phyloP scores from a whole-genome alignment of 2,113 vertebrate genomes.

The Garra rufa region DNA sequence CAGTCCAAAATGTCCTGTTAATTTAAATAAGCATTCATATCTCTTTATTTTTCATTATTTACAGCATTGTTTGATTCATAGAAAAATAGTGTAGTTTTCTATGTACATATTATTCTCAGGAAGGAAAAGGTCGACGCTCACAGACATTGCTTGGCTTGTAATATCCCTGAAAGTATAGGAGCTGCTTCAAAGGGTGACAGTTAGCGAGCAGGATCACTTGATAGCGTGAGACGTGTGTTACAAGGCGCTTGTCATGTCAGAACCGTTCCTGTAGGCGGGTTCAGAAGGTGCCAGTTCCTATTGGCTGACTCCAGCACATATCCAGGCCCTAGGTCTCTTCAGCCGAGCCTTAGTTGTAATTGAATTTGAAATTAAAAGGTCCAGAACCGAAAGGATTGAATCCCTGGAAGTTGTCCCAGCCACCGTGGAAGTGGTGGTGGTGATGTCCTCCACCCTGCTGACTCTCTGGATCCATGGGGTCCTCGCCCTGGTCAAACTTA shows the following conservation, averaged over 20 bases:
- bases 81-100: constrained; percentile 75
- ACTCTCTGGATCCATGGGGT: constrained; percentile 94
- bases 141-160: constrained; percentile 33
- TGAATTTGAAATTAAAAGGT: constrained; percentile 96
- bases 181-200: constrained; percentile 46
- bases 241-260: neutral
- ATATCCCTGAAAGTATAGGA: constrained; percentile 48
- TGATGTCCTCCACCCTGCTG: constrained; percentile 86
- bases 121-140: constrained; percentile 58
- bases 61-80: constrained; percentile 74
- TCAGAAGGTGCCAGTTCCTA: constrained; percentile 52
- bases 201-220: constrained; percentile 48
- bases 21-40: constrained; percentile 73
- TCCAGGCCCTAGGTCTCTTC: neutral
- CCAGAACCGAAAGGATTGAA: constrained; percentile 97
- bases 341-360: constrained; percentile 85
- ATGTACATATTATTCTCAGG: constrained; percentile 66
- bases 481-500: constrained; percentile 94
- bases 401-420: constrained; percentile 90
- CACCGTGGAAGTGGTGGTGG: constrained; percentile 84
- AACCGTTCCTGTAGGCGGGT: neutral
- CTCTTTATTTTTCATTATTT: constrained; percentile 73
- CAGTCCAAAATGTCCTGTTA: constrained; percentile 5
- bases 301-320: neutral
- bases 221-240: neutral